These are phyloP conservation scores for Trogon surrucura DNA, from an alignment of 2,113 vertebrate species.

Conservation along the genomic window DNA sequence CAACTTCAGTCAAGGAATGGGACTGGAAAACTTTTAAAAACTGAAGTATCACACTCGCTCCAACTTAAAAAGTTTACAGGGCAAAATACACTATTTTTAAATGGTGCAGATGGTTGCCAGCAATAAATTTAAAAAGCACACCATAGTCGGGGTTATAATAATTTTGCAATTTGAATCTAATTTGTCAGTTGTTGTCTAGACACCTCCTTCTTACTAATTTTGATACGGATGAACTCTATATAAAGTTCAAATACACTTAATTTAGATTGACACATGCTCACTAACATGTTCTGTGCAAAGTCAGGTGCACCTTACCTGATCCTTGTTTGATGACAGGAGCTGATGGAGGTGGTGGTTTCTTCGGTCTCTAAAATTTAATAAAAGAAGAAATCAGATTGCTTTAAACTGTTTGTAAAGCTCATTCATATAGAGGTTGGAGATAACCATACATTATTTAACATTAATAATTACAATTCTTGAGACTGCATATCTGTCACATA, in stretches of 20 bases:
- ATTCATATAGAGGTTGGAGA: not conserved
- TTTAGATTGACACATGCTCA: not conserved
- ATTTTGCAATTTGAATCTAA: not conserved
- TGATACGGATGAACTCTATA: not conserved
- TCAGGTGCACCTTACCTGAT: constrained; percentile 81
- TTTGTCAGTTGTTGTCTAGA: not conserved
- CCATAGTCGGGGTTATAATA: not conserved
- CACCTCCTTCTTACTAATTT: not conserved
- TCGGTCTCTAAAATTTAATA: constrained; percentile 89
- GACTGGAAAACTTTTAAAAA: not conserved
- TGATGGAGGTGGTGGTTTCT: constrained; percentile 95
- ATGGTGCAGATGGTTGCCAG: not conserved
- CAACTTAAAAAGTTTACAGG: not conserved
- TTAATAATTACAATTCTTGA: not conserved
- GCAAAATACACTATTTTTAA: not conserved
- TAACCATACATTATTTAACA: not conserved
- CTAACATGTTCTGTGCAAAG: not conserved
- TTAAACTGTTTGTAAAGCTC: constrained; percentile 12
- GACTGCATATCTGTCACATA: not conserved
- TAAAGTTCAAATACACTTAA: not conserved
- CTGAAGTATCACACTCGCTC: not conserved
- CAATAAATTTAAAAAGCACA: not conserved
- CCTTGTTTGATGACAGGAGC: constrained; percentile 87
- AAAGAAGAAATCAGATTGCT: constrained; percentile 35
- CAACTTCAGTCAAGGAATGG: not conserved